These are phyloP conservation scores for Paracentrotus lividus DNA, from an alignment of 53 echinoderm and acorn worm species.

Conservation along the genomic window DNA sequence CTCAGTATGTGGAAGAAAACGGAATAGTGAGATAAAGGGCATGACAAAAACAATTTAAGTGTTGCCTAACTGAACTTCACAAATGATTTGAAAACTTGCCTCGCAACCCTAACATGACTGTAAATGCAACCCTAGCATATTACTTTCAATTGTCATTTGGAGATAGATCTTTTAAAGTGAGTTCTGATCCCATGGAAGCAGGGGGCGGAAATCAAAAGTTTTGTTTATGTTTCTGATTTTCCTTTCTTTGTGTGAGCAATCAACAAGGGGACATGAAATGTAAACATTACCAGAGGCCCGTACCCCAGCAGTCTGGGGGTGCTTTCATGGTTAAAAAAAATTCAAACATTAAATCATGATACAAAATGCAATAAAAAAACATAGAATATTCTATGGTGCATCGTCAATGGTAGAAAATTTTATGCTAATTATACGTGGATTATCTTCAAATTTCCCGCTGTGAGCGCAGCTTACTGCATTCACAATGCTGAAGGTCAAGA, in stretches of 20 bases:
- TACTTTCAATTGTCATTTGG: conserved; percentile 12
- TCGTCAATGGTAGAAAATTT: no score
- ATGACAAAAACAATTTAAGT: not conserved
- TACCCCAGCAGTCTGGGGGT: conserved; percentile 20
- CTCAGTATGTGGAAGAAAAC: no score
- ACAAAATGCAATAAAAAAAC: no score
- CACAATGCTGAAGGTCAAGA: no score
- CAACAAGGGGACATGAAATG: conserved; percentile 16
- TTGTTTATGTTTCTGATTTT: conserved; percentile 51
- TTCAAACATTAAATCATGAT: no score
- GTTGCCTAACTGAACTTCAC: no score
- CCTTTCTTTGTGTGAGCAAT: conserved; percentile 40
- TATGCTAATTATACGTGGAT: no score
- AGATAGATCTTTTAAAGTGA: conserved; percentile 14
- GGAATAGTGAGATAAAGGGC: no score
- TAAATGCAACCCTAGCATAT: not conserved
- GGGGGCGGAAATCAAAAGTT: conserved; percentile 27
- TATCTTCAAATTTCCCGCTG: no score
- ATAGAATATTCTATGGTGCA: no score
- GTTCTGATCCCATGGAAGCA: not conserved
- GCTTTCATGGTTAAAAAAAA: no score
- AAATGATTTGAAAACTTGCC: conserved; percentile 5
- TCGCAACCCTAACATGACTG: not conserved
- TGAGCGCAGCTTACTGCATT: no score
- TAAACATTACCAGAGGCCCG: conserved; percentile 39